Percentiles rank a stretch among this genome's conserved stretches.
Evolutionary conservation across 2,113 vertebrate species (phyloP).

Genomic region (Lampris incognitus): DNA sequence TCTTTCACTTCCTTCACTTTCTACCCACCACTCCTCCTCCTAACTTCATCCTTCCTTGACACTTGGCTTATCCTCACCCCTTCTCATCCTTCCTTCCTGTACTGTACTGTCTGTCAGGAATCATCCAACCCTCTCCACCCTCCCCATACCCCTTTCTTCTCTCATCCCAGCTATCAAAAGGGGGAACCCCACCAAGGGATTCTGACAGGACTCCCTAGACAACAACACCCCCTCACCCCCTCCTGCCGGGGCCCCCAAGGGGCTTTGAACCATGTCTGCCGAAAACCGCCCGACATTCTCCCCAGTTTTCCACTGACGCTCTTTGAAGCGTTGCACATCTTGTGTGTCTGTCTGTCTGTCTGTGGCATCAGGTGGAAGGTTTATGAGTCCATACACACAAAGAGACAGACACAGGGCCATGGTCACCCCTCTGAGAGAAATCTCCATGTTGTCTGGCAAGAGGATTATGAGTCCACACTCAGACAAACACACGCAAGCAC

Average conservation of each 20-base stretch:
- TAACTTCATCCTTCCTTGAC: constrained; percentile 34
- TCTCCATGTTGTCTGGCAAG: not conserved
- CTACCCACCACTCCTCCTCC: not conserved
- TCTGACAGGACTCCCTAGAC: constrained; percentile 59
- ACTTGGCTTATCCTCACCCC: constrained; percentile 4
- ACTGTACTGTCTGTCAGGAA: constrained; percentile 3
- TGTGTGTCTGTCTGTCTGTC: constrained; percentile 35
- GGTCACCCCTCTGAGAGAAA: too few species aligned
- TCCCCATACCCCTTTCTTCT: constrained; percentile 6
- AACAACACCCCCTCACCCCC: constrained; percentile 12
- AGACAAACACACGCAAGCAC: not conserved
- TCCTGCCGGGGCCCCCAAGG: constrained; percentile 19
- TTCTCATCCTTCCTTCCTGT: constrained; percentile 11
- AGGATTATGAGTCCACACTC: not conserved
- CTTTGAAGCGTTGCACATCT: constrained; percentile 47
- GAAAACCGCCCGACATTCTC: constrained; percentile 49
- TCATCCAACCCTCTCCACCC: not conserved
- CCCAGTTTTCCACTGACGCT: constrained; percentile 44
- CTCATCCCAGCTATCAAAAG: constrained; percentile 32
- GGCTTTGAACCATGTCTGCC: constrained; percentile 61
- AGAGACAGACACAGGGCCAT: not conserved
- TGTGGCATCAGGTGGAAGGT: constrained; percentile 47
- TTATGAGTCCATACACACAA: too few species aligned
- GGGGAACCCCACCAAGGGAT: constrained; percentile 35
- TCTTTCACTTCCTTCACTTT: constrained; percentile 3